Evolutionary conservation across 2,888 invertebrate genomes (phyloP).

Genomic region (Cheilosia soror): DNA sequence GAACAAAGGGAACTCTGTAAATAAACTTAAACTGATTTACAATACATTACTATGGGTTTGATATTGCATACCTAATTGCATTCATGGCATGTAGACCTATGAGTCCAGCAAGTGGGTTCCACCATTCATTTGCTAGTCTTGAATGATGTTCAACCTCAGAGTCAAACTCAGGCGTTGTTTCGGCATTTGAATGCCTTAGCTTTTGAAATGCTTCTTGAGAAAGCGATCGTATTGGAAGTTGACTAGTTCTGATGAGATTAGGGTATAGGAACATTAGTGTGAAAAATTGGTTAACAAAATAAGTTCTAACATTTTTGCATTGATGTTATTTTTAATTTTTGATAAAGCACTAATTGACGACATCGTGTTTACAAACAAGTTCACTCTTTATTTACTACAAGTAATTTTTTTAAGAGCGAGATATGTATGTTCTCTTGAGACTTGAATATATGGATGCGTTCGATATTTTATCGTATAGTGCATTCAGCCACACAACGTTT

Average conservation of each 20-base stretch:
- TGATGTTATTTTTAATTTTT: not conserved
- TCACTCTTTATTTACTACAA: too few relatives aligned
- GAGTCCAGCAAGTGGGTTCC: constrained; percentile 89
- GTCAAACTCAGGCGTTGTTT: constrained; percentile 66
- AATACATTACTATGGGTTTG: not conserved
- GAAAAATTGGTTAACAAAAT: not conserved
- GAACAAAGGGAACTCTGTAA: constrained; percentile 88
- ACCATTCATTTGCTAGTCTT: constrained; percentile 88
- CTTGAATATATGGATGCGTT: too few relatives aligned
- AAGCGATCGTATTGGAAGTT: constrained; percentile 31
- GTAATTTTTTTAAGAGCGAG: too few relatives aligned
- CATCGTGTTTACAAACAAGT: too few relatives aligned
- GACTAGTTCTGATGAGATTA: constrained; percentile 23
- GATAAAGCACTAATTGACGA: too few relatives aligned
- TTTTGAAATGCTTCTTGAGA: constrained; percentile 26
- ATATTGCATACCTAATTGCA: constrained; percentile 84
- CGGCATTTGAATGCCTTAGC: not conserved
- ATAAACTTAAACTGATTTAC: not conserved
- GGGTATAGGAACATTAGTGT: not conserved
- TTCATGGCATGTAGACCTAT: constrained; percentile 91
- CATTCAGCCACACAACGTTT: too few relatives aligned
- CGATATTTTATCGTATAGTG: too few relatives aligned
- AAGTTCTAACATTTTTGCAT: constrained; percentile 19
- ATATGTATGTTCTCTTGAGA: too few relatives aligned
- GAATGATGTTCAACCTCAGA: constrained; percentile 87